A percentile compares a stretch with the other conserved stretches of the same genome.
phyloP scores from a whole-genome alignment of 2,797 vertebrate genomes.

The Chromobotia macracanthus region DNA sequence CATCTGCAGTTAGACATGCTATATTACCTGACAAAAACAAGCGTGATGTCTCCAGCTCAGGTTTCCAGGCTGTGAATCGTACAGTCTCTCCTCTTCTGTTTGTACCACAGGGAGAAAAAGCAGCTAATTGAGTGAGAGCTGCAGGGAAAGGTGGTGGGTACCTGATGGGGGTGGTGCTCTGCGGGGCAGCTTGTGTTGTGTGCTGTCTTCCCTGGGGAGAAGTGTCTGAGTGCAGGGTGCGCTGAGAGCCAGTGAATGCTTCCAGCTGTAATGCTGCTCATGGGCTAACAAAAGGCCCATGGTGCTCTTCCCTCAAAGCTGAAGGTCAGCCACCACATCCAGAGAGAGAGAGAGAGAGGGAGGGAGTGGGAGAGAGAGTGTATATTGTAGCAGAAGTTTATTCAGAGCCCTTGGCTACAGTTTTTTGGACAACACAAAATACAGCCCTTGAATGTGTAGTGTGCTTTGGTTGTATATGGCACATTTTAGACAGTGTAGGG shows the following conservation, averaged over 20 bases:
- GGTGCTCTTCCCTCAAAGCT: conserved; percentile 45
- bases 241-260: conserved; percentile 43
- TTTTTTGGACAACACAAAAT: neutral
- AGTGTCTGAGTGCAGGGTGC: conserved; percentile 32
- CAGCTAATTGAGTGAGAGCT: conserved; percentile 42
- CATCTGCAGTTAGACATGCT: neutral
- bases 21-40: conserved; percentile 1
- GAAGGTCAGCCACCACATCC: conserved; percentile 50
- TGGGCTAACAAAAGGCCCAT: conserved; percentile 43
- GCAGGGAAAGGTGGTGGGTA: conserved; percentile 35
- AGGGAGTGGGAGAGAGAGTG: conserved; percentile 3
- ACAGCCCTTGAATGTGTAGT: neutral
- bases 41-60: neutral
- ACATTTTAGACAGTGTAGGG: neutral
- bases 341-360: neutral
- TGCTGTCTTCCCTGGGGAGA: conserved; percentile 38
- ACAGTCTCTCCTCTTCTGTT: conserved; percentile 3
- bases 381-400: conserved; percentile 13
- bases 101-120: conserved; percentile 27
- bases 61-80: conserved; percentile 18
- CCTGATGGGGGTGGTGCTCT: conserved; percentile 22
- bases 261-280: conserved; percentile 44
- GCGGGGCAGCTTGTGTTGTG: conserved; percentile 30
- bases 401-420: conserved; percentile 9
- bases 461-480: neutral